phyloP scores from a whole-genome alignment of 2,888 invertebrate species.

The Acleris emargana region DNA sequence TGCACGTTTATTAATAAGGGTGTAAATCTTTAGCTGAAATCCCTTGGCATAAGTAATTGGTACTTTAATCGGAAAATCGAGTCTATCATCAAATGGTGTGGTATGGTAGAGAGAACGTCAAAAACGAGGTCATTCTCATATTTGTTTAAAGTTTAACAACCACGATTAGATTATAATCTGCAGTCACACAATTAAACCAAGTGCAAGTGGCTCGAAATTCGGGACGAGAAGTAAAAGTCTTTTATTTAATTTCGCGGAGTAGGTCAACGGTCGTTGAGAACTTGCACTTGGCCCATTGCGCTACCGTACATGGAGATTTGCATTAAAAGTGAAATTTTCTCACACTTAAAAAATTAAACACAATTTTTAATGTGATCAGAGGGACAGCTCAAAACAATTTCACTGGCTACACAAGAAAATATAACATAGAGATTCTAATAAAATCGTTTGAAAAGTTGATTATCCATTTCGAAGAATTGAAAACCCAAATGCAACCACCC shows the following conservation, averaged over 20 bases:
- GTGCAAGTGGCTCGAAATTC: constrained; percentile 32
- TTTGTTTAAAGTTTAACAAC: constrained; percentile 17
- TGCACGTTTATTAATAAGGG: too few relatives aligned
- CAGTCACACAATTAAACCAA: constrained; percentile 33
- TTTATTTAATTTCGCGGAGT: constrained; percentile 17
- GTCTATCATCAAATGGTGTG: too few relatives aligned
- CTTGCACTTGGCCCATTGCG: constrained; percentile 33
- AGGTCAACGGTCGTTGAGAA: constrained; percentile 26
- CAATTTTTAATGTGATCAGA: constrained; percentile 13
- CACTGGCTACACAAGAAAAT: neutral
- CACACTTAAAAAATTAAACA: constrained; percentile 17
- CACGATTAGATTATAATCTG: constrained; percentile 18
- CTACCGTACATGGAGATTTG: constrained; percentile 23
- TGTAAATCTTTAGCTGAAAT: too few relatives aligned
- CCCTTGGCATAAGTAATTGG: too few relatives aligned
- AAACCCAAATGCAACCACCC: too few relatives aligned
- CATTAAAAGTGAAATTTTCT: constrained; percentile 34
- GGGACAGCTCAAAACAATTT: neutral
- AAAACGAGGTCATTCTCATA: constrained; percentile 23
- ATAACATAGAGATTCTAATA: too few relatives aligned
- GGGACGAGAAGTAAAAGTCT: constrained; percentile 36
- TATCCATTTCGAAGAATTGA: too few relatives aligned
- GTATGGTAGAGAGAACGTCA: neutral
- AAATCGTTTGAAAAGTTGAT: too few relatives aligned
- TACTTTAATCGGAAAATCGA: too few relatives aligned